Evolutionary conservation across 2,113 vertebrate genomes (phyloP), one percentile per base, ranked within the genome.

Genomic region (Thalassarche chlororhynchos): DNA sequence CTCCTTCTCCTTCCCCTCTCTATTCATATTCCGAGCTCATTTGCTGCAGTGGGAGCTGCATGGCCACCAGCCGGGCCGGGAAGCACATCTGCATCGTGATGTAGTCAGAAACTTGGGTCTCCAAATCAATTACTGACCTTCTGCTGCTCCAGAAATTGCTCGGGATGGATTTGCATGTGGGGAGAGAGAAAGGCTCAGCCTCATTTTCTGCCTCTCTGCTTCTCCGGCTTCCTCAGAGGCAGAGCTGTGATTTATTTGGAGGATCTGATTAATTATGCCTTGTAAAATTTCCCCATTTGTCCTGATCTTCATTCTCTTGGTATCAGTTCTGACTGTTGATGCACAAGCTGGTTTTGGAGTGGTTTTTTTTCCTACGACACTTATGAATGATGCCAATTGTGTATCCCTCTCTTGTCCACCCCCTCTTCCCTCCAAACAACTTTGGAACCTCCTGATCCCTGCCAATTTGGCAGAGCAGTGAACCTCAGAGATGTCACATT

Each of bases 121-220:
- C 62, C 58, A 70, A 88, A 96, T 93, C 90, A 93, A 66, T 93
- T 66, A 52, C 78, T 86, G 93, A 93, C 93, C 92, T 86, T 2
- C 62, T 70, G 62, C 93, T 47, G 61, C 85, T 96, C 82, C 87
- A 86, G 62, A 77, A 80, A 86, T 83, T 49, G 87, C 87, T 89
- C 51, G 8, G 83, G 86, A 29, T 74, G 64, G 54, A 92, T 96
- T 92, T 96, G 74, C 78, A 21, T 29, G 70, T 26, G n/a, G 3
- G 65, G 32, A 12, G 15, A 42, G n/a, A 25, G 47, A 79, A 44
- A 32, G 70, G 83, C 60, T 84, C 61, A 76, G 57, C n/a, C 61
- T 89, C 6, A 0, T 82, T 91, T 89, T 82, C 84, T 91, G 57
- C 65, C 42, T 65, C 80, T 72, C 44, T 69, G 64, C 42, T 66